A percentile compares a stretch with the other conserved stretches of the same genome.
Evolutionary conservation across 2,888 invertebrate genomes (phyloP).

Genomic region (Strigamia maritima): DNA sequence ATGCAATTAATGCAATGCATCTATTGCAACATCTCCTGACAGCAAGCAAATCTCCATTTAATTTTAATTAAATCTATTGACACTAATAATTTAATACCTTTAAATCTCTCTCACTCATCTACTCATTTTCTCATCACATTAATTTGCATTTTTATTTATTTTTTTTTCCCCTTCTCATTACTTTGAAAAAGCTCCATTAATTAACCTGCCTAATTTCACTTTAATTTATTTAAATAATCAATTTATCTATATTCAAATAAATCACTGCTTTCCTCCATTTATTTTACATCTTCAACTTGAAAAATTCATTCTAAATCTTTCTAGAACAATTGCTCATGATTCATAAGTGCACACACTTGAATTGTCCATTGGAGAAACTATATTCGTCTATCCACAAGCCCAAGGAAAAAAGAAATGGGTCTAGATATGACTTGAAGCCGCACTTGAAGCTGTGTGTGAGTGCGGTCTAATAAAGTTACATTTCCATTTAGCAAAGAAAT

Average conservation of each 20-base stretch:
- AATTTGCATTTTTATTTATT: background rate
- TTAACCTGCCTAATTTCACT: background rate
- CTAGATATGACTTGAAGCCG: background rate
- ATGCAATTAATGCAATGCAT: background rate
- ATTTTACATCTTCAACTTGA: background rate
- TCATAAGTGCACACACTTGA: background rate
- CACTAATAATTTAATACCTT: background rate
- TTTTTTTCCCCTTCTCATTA: too few relatives aligned
- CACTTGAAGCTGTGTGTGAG: background rate
- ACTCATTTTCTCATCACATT: background rate
- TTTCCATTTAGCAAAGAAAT: background rate
- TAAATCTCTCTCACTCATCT: background rate
- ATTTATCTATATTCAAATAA: background rate
- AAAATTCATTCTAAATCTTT: background rate
- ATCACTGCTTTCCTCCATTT: background rate
- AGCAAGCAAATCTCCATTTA: background rate
- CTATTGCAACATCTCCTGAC: background rate
- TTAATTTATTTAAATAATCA: background rate
- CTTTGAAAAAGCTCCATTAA: background rate
- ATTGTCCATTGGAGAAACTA: background rate
- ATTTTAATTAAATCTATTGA: background rate
- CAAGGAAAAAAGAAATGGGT: background rate
- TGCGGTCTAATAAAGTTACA: background rate
- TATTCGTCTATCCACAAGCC: background rate
- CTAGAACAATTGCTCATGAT: background rate